Evolutionary conservation across 2,797 vertebrate genomes (phyloP), one percentile per base, ranked within the genome.

Genomic region (Sebastes oblongus): DNA sequence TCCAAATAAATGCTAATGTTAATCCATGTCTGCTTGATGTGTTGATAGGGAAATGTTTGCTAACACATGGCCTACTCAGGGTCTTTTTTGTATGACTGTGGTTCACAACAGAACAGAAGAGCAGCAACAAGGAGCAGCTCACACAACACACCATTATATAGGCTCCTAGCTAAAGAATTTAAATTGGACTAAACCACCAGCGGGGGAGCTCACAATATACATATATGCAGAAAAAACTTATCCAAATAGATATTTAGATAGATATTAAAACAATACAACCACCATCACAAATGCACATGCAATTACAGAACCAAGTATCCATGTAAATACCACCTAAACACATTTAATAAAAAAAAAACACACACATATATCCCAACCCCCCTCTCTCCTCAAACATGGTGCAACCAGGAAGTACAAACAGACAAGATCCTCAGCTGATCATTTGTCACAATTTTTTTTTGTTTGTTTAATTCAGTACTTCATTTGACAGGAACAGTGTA

Each of bases 371-470:
- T 12, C 2, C 11, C 4, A 1, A 0, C 8, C n/a, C 9, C 9
- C 1, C 10, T 25, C 6, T 0, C 8, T 22, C 18, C 12, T 62
- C 14, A 32, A 55, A 77, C 20, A 66, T 71, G 34, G 75, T 42
- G 11, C 18, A 73, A 66, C 60, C 78, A 72, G 70, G 69, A 82
- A 54, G 59, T 58, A 29, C 2, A 66, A 46, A 75, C 25, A 64
- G 42, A 52, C 12, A 50, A 55, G 8, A 32, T 32, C 20, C 5
- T 14, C 22, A 50, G 58, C 5, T 16, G 12, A 18, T 11, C 6
- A 8, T 58, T 22, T 32, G 18, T 20, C 9, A 6, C 27, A 30
- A 30, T 1, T 42, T 42, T 39, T 16, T 24, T 24, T 24, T 24
- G 24, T 24, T 24, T 24, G 24, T 24, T 24, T 24, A 24, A 24